Evolutionary conservation across 2,113 vertebrate genomes (phyloP).

Genomic region (Danionella cerebrum): DNA sequence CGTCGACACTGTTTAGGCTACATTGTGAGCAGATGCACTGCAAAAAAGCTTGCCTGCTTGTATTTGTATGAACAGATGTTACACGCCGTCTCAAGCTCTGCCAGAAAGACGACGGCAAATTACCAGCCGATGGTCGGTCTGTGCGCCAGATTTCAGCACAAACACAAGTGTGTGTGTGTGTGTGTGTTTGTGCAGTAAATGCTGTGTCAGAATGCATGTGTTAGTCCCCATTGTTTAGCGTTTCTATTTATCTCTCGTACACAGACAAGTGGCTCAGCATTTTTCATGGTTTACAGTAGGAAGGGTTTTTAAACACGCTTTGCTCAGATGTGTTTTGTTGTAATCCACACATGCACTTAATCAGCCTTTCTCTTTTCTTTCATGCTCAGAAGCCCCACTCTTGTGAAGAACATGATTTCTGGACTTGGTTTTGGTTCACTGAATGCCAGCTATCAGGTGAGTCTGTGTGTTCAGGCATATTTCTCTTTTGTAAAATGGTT

Average conservation of each 20-base stretch:
- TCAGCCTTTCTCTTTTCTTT: conserved; percentile 36
- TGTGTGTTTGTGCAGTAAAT: conserved; percentile 18
- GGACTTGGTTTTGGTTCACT: conserved; percentile 93
- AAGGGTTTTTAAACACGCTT: conserved; percentile 40
- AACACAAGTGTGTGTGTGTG: conserved; percentile 16
- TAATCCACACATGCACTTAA: not conserved
- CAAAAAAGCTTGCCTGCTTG: conserved; percentile 28
- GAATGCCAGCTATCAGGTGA: conserved; percentile 98
- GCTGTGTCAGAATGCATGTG: conserved; percentile 30
- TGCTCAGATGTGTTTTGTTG: not conserved
- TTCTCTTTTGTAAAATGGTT: no score
- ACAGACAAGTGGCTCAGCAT: conserved; percentile 37
- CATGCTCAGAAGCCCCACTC: conserved; percentile 83
- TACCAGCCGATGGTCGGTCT: conserved; percentile 16
- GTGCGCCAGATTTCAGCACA: conserved; percentile 13
- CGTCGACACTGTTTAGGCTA: conserved; percentile 29
- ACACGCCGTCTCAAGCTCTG: conserved; percentile 19
- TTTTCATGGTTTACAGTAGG: conserved; percentile 38
- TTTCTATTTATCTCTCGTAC: not conserved
- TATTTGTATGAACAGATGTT: conserved; percentile 44
- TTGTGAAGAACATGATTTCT: conserved; percentile 99
- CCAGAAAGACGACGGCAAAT: conserved; percentile 28
- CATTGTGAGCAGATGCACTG: conserved; percentile 35
- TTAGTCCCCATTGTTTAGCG: conserved; percentile 21
- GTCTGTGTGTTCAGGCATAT: conserved; percentile 14